A percentile compares a stretch with the other conserved stretches of the same genome.
Conservation (phyloP, 2,797 vertebrate genomes). For the Spinus pinus region DNA sequence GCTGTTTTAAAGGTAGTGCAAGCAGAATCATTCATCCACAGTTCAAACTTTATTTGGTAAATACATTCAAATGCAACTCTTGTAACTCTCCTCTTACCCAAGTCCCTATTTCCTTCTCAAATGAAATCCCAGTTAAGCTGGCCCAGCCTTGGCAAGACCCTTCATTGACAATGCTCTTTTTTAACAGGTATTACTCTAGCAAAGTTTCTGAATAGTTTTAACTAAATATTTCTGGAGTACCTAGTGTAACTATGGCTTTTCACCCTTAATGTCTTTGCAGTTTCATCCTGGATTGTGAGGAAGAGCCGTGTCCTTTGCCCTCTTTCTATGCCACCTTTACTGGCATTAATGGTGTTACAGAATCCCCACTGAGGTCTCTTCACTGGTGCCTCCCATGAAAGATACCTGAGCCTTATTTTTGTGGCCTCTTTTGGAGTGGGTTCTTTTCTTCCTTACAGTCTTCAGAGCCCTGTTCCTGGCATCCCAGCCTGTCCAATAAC, state of each 20-base stretch:
- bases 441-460: not conserved
- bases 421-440: not conserved
- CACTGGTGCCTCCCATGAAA: not conserved
- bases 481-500: not conserved
- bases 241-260: not conserved
- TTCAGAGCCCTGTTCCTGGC: accelerated
- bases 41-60: not conserved
- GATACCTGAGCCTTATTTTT: accelerated
- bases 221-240: not conserved
- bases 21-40: not conserved
- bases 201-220: not conserved
- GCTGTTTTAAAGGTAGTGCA: not conserved
- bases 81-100: not conserved
- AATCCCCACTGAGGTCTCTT: not conserved
- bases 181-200: not conserved
- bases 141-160: not conserved
- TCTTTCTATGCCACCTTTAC: not conserved
- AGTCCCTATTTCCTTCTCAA: not conserved
- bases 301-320: not conserved
- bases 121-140: not conserved
- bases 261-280: not conserved
- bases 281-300: not conserved
- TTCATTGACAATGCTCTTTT: not conserved
- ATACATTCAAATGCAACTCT: not conserved
- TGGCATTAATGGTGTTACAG: not conserved